Evolutionary conservation across 2,888 invertebrate species (phyloP), one percentile per base, ranked within the genome.

Genomic region (Macrosoma leucophasiata): DNA sequence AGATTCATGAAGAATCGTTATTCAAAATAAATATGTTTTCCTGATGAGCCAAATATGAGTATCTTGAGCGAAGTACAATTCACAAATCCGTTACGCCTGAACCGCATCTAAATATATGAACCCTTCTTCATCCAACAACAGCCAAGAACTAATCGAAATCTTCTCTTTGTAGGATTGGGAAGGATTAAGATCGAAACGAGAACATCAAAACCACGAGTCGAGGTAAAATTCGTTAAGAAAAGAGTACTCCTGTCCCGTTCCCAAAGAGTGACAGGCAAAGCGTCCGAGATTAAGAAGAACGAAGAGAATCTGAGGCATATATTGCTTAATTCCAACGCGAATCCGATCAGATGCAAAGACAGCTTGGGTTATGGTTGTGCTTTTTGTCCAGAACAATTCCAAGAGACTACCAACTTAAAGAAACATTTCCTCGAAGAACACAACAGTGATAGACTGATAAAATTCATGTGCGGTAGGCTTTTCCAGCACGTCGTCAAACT

Each of bases 301-400:
- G 54, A 52, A 30, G 40, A 55, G 3, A 71, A 71, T 36, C 39
- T 72, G 4, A 57, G 39, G 27, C 41, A 57, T 10, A 63, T 72
- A 15, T 44, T 72, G 14, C 46, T 60, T 1, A 54, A 63, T 30
- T 71, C 73, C 2, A 72, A 72, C 32, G 72, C 73, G 0, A 71
- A 42, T 9, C 69, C 65, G 0, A 62, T 72, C 8, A 49, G 64
- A 31, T 46, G 46, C 11, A 63, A 67, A 36, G 60, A 62, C 35
- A 48, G 52, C 12, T 36, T 45, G 2, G 73, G 73, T 2, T 72
- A 66, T 40, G 57, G 55, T 8, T 72, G 72, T 37, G 48, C 49
- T 0, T 61, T 68, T 17, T 72, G 73, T 19, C 33, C 48, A 1
- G 58, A 61, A 29, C 57, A 60, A n/a, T 69, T 50, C 31, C 52